Conservation (phyloP, 2,797 vertebrate species). For the Scleropages formosus region DNA sequence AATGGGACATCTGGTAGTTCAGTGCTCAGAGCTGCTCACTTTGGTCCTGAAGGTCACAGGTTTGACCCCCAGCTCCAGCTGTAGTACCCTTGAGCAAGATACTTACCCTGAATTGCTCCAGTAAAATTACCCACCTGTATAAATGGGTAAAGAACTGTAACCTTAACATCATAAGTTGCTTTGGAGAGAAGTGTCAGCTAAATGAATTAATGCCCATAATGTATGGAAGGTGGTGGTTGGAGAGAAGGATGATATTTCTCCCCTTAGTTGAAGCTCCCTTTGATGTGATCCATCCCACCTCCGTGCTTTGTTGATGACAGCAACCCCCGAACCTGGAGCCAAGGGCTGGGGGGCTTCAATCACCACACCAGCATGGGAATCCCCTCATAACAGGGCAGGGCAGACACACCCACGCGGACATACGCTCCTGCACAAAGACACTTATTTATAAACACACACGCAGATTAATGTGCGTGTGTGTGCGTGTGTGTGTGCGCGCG, state of each 20-base stretch:
- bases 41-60: no score
- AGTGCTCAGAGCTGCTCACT: no score
- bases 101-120: no score
- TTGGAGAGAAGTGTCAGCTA: no score
- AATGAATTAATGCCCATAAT: no score
- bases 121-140: no score
- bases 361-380: constrained; percentile 64
- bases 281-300: constrained; percentile 56
- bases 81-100: no score
- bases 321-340: constrained; percentile 53
- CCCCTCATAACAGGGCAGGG: constrained; percentile 49
- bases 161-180: no score
- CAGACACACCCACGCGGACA: constrained; percentile 35
- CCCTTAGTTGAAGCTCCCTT: constrained; percentile 44
- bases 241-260: background rate
- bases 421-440: constrained; percentile 34
- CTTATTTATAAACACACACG: constrained; percentile 37
- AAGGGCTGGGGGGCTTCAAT: constrained; percentile 52
- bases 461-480: no score
- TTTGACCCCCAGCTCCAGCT: no score
- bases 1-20: no score
- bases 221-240: constrained; percentile 17
- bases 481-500: constrained; percentile 37
- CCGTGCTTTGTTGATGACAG: constrained; percentile 55
- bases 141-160: no score